Base-by-base conservation (phyloP, 2,113 vertebrate genomes). In the Lamprologus speciosus region DNA sequence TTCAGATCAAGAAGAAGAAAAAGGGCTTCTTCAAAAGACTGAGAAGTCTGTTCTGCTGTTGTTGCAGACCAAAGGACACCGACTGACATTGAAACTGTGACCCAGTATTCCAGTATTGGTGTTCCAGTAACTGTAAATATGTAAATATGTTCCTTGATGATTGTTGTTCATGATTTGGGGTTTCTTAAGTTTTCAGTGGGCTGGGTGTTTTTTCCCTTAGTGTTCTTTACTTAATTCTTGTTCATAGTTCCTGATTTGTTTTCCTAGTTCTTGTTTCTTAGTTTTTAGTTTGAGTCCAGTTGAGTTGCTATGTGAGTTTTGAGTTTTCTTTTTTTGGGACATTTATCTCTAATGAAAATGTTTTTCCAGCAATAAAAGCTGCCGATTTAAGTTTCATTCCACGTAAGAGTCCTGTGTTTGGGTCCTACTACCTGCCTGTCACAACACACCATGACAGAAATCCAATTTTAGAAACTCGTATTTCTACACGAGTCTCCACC, bases 341-440 rank as follows among this genome's bases (percentile, higher is more conserved):
- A 3, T 57, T 55, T 5, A 1, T 26, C 1, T 1, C 12, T 14
- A 26, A 57, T 14, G 54, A 55, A 55, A 1, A 55, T 3, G 6
- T 26, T 55, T 55, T 57, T 26, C 54, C 4, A 57, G 23, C 23
- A 57, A 1, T 26, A 55, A 26, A 55, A 8, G 12, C 54, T 55
- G 53, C 0, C 0, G 0, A 26, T 55, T 55, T 8, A 57, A 26
- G 0, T 8, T 57, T 57, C 54, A 57, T 55, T 13, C 54, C 21
- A 3, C 6, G 1, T 8, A 0, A 13, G 53, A 55, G 2, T 55
- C 53, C 53, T 55, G 21, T 23, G 53, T 4, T 55, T 55, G 53
- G 53, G 21, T 55, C n/a, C n/a, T 12, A 12, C 53, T 12, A 54
- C n/a, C 53, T 13, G 10, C 53, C 53, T 54, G 53, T 55, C 53